These are phyloP conservation scores for Scotopteryx bipunctaria DNA, from an alignment of 2,888 invertebrate species.

Conservation along the genomic window DNA sequence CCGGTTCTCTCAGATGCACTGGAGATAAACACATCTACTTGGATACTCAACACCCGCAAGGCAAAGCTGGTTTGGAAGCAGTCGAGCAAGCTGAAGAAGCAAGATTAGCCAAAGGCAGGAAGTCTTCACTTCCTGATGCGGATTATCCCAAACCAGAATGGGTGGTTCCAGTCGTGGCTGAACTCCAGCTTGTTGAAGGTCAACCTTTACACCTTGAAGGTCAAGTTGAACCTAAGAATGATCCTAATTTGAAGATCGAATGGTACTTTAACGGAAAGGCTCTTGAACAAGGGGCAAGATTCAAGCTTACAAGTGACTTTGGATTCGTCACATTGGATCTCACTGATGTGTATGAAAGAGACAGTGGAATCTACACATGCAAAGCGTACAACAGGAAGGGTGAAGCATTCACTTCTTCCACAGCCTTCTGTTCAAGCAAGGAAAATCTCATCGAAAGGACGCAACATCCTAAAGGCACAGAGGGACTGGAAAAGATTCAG, in stretches of 20 bases:
- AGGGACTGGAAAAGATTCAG: constrained; percentile 95
- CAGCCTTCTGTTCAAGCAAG: constrained; percentile 92
- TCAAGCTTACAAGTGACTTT: constrained; percentile 97
- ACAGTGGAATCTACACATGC: constrained; percentile 96
- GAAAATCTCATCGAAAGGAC: constrained; percentile 93
- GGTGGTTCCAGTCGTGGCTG: constrained; percentile 91
- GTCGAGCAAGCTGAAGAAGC: constrained; percentile 95
- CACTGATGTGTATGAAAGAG: constrained; percentile 95
- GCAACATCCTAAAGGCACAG: constrained; percentile 97
- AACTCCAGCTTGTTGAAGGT: constrained; percentile 91
- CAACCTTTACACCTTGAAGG: constrained; percentile 96
- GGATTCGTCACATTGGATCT: constrained; percentile 98
- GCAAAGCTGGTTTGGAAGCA: constrained; percentile 93
- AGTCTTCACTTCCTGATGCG: constrained; percentile 87
- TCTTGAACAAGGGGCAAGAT: constrained; percentile 93
- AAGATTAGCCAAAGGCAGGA: constrained; percentile 87
- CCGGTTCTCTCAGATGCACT: constrained; percentile 93
- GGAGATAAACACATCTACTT: constrained; percentile 90
- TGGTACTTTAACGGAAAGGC: constrained; percentile 97
- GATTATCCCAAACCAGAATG: constrained; percentile 94
- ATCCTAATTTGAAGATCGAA: constrained; percentile 94
- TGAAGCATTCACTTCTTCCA: constrained; percentile 96
- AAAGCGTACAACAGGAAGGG: constrained; percentile 94
- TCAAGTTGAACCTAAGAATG: constrained; percentile 96
- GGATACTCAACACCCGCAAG: constrained; percentile 98